Evolutionary conservation across 2,113 vertebrate genomes (phyloP).

Genomic region (Sapayoa aenigma): DNA sequence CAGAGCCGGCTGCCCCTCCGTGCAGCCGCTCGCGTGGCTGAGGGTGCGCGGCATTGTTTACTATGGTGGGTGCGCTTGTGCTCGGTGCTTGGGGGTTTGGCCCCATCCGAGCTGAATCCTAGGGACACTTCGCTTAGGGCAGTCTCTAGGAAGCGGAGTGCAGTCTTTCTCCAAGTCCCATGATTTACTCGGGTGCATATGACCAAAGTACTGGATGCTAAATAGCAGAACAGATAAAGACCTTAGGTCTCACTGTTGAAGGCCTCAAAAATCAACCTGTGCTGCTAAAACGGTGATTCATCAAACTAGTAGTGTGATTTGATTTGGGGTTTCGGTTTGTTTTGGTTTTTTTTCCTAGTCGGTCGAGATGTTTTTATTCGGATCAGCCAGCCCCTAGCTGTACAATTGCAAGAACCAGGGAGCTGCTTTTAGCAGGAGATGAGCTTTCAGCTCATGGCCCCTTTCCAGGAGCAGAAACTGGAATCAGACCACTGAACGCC

Average conservation of each 20-base stretch:
- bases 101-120: fast-evolving
- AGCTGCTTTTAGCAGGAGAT: not conserved
- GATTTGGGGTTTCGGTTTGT: too few species aligned
- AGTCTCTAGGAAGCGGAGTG: not conserved
- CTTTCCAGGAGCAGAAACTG: not conserved
- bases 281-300: not conserved
- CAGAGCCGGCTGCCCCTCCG: not conserved
- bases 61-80: fast-evolving
- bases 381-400: not conserved
- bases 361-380: too few species aligned
- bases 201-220: not conserved
- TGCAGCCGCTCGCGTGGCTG: not conserved
- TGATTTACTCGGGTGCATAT: fast-evolving
- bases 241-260: not conserved
- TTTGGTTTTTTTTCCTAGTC: too few species aligned
- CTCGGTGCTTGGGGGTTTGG: not conserved
- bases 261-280: not conserved
- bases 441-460: not conserved
- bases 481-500: not conserved
- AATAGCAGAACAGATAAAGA: not conserved
- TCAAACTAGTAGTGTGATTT: not conserved
- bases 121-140: not conserved
- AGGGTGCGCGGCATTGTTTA: fast-evolving
- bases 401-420: fast-evolving
- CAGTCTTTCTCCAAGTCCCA: not conserved